phyloP scores from a whole-genome alignment of 1,140 invertebrate species.

The Drosophila ercepeae region DNA sequence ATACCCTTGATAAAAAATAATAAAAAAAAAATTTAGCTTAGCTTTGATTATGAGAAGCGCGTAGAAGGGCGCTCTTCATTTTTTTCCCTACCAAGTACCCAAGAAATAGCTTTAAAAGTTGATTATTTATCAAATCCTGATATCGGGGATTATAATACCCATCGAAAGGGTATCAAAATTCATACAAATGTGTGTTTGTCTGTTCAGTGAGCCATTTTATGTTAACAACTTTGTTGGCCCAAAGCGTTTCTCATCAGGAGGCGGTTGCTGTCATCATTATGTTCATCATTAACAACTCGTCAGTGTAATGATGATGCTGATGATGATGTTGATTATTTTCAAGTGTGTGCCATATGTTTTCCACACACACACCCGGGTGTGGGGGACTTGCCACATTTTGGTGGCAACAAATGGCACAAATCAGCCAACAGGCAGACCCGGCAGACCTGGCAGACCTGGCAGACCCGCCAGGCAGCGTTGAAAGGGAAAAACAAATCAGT shows the following conservation, averaged over 20 bases:
- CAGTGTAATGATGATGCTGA: constrained; percentile 43
- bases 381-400: constrained; percentile 25
- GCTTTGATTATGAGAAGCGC: too few relatives aligned
- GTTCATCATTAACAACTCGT: constrained; percentile 62
- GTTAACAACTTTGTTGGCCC: constrained; percentile 64
- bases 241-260: constrained; percentile 37
- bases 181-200: constrained; percentile 16
- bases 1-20: neutral
- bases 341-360: constrained; percentile 58
- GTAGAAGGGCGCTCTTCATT: too few relatives aligned
- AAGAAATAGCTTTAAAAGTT: too few relatives aligned
- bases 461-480: constrained; percentile 41
- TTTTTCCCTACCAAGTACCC: too few relatives aligned
- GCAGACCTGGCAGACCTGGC: constrained; percentile 18
- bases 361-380: neutral
- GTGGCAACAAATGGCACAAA: constrained; percentile 59
- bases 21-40: too few relatives aligned
- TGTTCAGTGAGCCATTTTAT: constrained; percentile 53
- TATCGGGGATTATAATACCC: too few relatives aligned
- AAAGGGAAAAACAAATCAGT: constrained; percentile 54
- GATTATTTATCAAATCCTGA: too few relatives aligned
- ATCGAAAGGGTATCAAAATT: neutral
- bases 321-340: constrained; percentile 48
- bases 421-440: constrained; percentile 24
- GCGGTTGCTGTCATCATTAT: constrained; percentile 35